Percentiles rank a stretch among this genome's conserved stretches.
Conservation (phyloP, 1,140 invertebrate species). For the Sinella curviseta region DNA sequence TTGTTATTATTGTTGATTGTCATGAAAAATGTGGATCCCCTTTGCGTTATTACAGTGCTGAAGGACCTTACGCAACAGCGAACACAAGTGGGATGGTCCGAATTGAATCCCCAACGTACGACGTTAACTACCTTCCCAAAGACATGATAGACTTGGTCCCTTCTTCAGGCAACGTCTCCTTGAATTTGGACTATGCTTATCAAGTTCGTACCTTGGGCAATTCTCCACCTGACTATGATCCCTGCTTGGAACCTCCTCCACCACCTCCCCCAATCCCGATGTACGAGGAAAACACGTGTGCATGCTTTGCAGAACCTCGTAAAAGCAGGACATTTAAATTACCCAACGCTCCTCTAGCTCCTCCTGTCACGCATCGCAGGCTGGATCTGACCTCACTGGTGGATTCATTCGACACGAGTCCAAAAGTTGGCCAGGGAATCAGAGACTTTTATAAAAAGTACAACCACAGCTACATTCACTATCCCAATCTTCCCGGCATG, state of each 20-base stretch:
- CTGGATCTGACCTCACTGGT: neutral
- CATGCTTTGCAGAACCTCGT: neutral
- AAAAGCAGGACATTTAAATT: neutral
- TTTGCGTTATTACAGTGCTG: neutral
- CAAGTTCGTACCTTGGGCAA: neutral
- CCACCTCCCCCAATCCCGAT: neutral
- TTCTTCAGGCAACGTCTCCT: neutral
- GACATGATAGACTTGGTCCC: neutral
- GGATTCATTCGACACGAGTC: neutral
- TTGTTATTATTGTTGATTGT: neutral
- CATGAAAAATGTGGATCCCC: neutral
- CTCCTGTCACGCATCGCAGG: neutral
- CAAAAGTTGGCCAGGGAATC: neutral
- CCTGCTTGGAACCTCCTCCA: neutral
- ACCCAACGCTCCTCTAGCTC: neutral
- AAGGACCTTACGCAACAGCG: neutral
- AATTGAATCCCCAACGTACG: neutral
- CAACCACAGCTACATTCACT: neutral
- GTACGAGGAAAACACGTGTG: neutral
- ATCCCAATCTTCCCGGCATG: neutral
- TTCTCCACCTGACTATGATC: neutral
- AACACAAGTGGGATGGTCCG: neutral
- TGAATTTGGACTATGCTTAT: neutral
- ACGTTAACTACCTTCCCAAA: neutral
- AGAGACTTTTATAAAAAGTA: neutral